Evolutionary conservation across 2,888 invertebrate species (phyloP).

Genomic region (Agrotis exclamationis): DNA sequence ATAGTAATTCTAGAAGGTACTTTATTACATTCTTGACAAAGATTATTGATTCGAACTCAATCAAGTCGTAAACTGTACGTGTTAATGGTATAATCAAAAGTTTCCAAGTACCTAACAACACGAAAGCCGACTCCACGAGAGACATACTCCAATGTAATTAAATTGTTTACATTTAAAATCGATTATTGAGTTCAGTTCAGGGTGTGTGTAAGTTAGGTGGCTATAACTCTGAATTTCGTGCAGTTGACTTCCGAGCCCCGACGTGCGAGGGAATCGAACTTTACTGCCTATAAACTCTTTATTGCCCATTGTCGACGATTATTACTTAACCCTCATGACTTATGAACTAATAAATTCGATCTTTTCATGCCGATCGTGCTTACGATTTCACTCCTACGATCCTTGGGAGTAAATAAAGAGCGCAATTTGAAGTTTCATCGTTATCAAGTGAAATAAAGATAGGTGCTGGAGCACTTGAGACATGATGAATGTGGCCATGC

Average conservation of each 20-base stretch:
- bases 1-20: constrained; percentile 69
- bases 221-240: constrained; percentile 77
- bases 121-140: constrained; percentile 64
- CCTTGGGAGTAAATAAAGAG: constrained; percentile 72
- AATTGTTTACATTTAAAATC: constrained; percentile 69
- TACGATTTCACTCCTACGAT: constrained; percentile 74
- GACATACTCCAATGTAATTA: constrained; percentile 71
- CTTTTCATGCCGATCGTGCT: constrained; percentile 82
- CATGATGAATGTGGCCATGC: constrained; percentile 66
- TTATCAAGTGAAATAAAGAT: constrained; percentile 65
- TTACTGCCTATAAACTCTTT: constrained; percentile 90
- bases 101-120: constrained; percentile 66
- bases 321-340: constrained; percentile 90
- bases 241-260: constrained; percentile 80
- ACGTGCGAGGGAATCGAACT: constrained; percentile 87
- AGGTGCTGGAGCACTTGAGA: constrained; percentile 48
- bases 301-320: constrained; percentile 90
- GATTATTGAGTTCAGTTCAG: constrained; percentile 72
- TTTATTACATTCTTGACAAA: constrained; percentile 72
- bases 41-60: constrained; percentile 73
- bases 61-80: constrained; percentile 73
- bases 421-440: constrained; percentile 66
- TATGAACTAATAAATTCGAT: constrained; percentile 90
- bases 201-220: constrained; percentile 68
- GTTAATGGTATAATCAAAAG: constrained; percentile 73